Evolutionary conservation across 2,797 vertebrate species (phyloP).

Genomic region (Scleropages formosus): DNA sequence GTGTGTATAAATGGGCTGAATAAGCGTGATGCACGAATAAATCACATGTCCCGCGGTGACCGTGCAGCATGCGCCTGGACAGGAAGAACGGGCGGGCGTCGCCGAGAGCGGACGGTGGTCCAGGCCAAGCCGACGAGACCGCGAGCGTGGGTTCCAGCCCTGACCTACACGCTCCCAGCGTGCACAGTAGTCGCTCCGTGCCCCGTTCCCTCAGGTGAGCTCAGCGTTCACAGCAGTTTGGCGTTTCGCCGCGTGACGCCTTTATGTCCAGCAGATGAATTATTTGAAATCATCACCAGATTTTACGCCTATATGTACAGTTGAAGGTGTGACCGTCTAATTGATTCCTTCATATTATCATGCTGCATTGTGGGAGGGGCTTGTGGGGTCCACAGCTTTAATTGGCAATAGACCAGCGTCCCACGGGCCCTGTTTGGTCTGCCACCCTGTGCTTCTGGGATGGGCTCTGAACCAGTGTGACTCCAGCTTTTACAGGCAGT

Average conservation of each 20-base stretch:
- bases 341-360: too few species aligned
- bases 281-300: neutral
- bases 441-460: neutral
- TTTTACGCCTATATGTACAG: neutral
- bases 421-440: too few species aligned
- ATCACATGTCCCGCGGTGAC: neutral
- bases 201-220: conserved; percentile 71
- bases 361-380: too few species aligned
- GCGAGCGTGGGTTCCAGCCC: conserved; percentile 52
- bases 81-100: conserved; percentile 48
- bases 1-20: conserved; percentile 9
- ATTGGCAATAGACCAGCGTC: too few species aligned
- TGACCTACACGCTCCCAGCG: conserved; percentile 66
- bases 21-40: neutral
- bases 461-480: neutral
- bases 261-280: neutral
- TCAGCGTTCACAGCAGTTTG: neutral
- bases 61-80: conserved; percentile 50
- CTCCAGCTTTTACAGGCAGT: neutral
- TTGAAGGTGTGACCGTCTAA: neutral
- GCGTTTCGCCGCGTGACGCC: conserved; percentile 7
- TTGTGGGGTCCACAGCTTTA: too few species aligned
- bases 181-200: conserved; percentile 59
- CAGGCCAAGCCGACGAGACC: conserved; percentile 51
- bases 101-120: conserved; percentile 69